Percentiles rank a stretch among this genome's conserved stretches.
phyloP scores from a whole-genome alignment of 2,113 vertebrate genomes.

The Lutjanus erythropterus region DNA sequence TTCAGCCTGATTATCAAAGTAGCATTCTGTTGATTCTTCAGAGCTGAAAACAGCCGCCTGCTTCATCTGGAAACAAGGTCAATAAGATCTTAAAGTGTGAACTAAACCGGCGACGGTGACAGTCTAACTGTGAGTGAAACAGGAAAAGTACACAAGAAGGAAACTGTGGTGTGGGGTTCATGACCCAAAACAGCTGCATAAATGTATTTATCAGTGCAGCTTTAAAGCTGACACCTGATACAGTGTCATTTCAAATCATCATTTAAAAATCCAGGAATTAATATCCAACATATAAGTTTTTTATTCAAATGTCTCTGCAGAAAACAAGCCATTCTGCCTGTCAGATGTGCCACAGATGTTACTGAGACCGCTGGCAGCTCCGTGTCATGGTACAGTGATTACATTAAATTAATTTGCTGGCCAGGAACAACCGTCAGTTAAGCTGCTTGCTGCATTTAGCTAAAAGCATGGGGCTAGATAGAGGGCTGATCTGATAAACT shows the following conservation, averaged over 20 bases:
- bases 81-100: too few relatives aligned
- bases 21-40: not conserved
- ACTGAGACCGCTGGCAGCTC: slow-evolving; percentile 8
- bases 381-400: slow-evolving; percentile 17
- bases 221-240: not conserved
- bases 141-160: too few relatives aligned
- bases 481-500: slow-evolving; percentile 30
- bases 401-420: slow-evolving; percentile 8
- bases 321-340: not conserved
- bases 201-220: not conserved
- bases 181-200: too few relatives aligned
- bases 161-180: not conserved
- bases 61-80: too few relatives aligned
- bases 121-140: not conserved
- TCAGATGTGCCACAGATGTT: not conserved
- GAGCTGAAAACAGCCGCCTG: not conserved
- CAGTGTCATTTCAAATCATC: not conserved
- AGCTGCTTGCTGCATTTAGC: slow-evolving; percentile 37
- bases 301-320: not conserved
- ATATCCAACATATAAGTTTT: not conserved
- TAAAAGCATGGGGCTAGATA: slow-evolving; percentile 26
- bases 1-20: too few relatives aligned
- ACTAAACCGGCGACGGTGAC: too few relatives aligned
- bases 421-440: slow-evolving; percentile 22
- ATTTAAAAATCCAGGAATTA: not conserved